Evolutionary conservation across 2,797 vertebrate species (phyloP).

Genomic region (Tamandua tetradactyla): DNA sequence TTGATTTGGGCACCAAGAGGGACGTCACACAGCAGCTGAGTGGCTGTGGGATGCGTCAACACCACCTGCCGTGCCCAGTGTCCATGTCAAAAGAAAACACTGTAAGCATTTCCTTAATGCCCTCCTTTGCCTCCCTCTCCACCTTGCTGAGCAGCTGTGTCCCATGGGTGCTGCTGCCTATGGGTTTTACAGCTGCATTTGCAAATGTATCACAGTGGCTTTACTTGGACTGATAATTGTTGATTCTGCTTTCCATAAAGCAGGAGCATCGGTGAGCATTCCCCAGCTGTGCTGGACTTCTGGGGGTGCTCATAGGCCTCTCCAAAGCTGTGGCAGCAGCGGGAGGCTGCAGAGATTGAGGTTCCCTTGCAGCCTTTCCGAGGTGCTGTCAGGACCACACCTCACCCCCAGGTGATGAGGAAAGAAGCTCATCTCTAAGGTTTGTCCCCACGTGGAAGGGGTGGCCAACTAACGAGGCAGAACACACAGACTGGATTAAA

Average conservation of each 20-base stretch:
- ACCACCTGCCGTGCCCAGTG: accelerated
- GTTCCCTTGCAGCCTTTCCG: no score
- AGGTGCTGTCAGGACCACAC: no score
- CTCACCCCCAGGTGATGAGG: background rate
- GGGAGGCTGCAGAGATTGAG: background rate
- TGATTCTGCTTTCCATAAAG: accelerated
- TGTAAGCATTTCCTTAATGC: accelerated
- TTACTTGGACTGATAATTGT: accelerated
- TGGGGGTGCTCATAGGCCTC: accelerated
- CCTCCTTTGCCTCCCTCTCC: accelerated
- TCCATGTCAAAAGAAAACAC: accelerated
- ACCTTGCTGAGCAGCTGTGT: accelerated
- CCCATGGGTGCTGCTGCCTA: accelerated
- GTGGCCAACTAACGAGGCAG: accelerated
- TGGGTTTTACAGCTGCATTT: accelerated
- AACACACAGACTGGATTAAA: accelerated
- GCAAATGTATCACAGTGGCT: accelerated
- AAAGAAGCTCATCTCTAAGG: no score
- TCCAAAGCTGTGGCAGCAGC: background rate
- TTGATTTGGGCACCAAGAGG: background rate
- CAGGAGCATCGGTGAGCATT: accelerated
- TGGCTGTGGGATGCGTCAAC: background rate
- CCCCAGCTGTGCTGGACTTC: no score
- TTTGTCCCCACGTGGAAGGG: accelerated
- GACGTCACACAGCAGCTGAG: accelerated